Conservation (phyloP, 2,888 invertebrate genomes). For the Criorhina ranunculi region DNA sequence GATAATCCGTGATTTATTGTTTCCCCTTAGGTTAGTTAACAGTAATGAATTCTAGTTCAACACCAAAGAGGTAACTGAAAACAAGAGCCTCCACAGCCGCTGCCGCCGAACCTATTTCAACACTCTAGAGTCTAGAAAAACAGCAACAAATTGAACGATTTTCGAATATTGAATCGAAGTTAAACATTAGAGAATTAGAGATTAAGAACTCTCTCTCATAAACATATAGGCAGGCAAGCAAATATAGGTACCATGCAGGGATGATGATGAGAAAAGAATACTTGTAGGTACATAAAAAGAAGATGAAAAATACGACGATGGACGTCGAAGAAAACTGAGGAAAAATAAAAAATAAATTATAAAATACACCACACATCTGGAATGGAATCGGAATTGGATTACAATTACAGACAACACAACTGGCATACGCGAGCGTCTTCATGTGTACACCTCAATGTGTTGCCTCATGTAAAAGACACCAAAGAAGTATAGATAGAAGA, state of each 20-base stretch:
- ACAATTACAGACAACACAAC: conserved; percentile 59
- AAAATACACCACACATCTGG: conserved; percentile 52
- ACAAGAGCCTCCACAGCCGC: neutral
- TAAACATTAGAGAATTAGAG: conserved; percentile 28
- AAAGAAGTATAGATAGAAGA: conserved; percentile 29
- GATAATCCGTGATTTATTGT: neutral
- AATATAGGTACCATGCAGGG: conserved; percentile 3
- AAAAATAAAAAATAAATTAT: conserved; percentile 22
- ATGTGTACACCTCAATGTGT: conserved; percentile 45
- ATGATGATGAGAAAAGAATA: conserved; percentile 21
- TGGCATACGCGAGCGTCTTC: conserved; percentile 51
- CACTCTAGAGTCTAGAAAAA: conserved; percentile 17
- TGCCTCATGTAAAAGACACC: conserved; percentile 43
- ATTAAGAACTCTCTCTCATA: conserved; percentile 37
- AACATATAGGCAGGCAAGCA: neutral
- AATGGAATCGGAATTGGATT: conserved; percentile 69
- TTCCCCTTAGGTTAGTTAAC: neutral
- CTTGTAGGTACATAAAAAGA: conserved; percentile 16
- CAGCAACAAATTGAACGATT: conserved; percentile 19
- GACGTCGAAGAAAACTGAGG: conserved; percentile 23
- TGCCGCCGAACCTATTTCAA: neutral
- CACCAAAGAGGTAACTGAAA: conserved; percentile 3
- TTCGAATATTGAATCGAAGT: conserved; percentile 35
- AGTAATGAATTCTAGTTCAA: conserved; percentile 14
- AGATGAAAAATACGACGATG: conserved; percentile 20